Evolutionary conservation across 92 coral and sea anemone genomes (phyloP), one percentile per base, ranked within the genome.

Genomic region (Porites rus): DNA sequence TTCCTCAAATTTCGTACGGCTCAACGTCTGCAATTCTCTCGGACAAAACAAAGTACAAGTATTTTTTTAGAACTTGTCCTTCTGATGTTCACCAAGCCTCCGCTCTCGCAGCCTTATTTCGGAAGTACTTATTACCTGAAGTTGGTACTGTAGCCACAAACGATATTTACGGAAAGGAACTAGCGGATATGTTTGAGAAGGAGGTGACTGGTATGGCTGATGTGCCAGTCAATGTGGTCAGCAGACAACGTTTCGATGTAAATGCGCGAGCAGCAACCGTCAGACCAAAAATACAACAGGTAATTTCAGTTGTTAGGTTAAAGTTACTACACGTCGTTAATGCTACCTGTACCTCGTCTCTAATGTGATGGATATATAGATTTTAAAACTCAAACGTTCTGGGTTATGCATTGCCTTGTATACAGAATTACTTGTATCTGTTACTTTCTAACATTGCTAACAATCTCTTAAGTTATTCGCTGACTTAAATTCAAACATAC

Each of bases 1-100:
- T 97, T 53, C 99, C 99, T 13, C 99, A 95, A 22, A 84, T 97
- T 43, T 97, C 99, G 7, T 97, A 93, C 65, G 99, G 97, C 19
- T 97, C 99, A n/a, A 95, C 99, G 2, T 93, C 99, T 19, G 79
- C 98, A 56, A 79, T 90, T 68, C 95, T 97, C 51, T 95, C 99
- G 13, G 99, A 97, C 79, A 96, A 95, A 64, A 90, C 96, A n/a
- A 92, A 89, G 69, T 97, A 89, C 93, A 95, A 91, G 69, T 97
- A 97, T 81, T 92, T 97, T 88, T 90, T 95, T 76, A 95, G 99
- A 46, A 97, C 99, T 0, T 84, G 96, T 65, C 93, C 99, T 46
- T 93, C 99, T 7, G 95, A 97, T 64, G 92, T 88, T 50, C 96
- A 97, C 50, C 99, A 97, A 72, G 98, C 99, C 0, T 84, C 92